Evolutionary conservation across 2,888 invertebrate species (phyloP).

Genomic region (Creontiades dilutus): DNA sequence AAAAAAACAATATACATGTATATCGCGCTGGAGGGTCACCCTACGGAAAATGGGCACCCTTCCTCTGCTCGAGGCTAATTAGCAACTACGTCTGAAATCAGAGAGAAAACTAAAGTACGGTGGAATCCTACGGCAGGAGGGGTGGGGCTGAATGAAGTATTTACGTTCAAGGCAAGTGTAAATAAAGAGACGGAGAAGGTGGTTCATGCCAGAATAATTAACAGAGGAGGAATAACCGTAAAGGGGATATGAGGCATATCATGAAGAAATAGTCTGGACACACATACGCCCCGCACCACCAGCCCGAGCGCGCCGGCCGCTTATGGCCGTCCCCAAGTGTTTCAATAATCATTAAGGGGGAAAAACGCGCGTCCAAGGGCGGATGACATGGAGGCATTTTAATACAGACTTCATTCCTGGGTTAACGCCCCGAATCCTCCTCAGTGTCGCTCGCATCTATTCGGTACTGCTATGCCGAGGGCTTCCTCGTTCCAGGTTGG

Average conservation of each 20-base stretch:
- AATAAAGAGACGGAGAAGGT: constrained; percentile 64
- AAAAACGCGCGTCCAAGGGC: constrained; percentile 64
- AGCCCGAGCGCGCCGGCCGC: constrained; percentile 36
- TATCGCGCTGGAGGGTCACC: constrained; percentile 25
- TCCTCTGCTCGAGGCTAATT: constrained; percentile 58
- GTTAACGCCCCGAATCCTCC: constrained; percentile 75
- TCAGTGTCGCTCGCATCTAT: constrained; percentile 1
- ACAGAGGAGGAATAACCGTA: constrained; percentile 72
- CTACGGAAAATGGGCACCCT: constrained; percentile 45
- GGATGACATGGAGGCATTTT: constrained; percentile 70
- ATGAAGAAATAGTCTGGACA: constrained; percentile 73
- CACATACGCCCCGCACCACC: constrained; percentile 57
- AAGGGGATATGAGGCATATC: constrained; percentile 73
- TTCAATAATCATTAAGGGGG: constrained; percentile 71
- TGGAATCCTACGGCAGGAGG: constrained; percentile 35
- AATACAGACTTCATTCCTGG: constrained; percentile 70
- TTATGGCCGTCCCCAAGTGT: constrained; percentile 72
- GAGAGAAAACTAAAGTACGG: constrained; percentile 57
- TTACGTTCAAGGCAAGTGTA: constrained; percentile 64
- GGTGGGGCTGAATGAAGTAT: constrained; percentile 60
- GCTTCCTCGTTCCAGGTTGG: not conserved
- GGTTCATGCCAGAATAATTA: constrained; percentile 72
- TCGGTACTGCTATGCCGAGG: not conserved
- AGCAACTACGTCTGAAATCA: constrained; percentile 60
- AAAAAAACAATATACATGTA: not conserved